Evolutionary conservation across 2,797 vertebrate species (phyloP), one percentile per base, ranked within the genome.

Genomic region (Dallia pectoralis): DNA sequence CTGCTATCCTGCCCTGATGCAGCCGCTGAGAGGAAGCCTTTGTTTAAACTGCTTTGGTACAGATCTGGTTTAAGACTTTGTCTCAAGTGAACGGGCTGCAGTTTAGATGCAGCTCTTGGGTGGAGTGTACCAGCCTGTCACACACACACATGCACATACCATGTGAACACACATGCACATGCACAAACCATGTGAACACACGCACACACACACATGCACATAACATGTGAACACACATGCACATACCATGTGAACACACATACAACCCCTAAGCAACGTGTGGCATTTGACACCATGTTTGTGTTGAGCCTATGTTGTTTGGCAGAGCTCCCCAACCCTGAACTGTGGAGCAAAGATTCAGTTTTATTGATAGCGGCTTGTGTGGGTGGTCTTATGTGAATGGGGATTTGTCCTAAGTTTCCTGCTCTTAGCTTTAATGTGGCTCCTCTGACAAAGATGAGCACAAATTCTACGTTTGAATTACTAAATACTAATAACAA

Each of bases 301-400:
- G 88, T 81, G 75, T 82, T 85, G 73, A 82, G 87, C 87, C 89
- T 90, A 87, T 86, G 89, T 89, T 89, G 89, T 87, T 86, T 82
- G 87, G 82, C 84, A 22, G 79, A 86, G 80, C 72, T 79, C 86
- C 88, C 86, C 80, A 77, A 84, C 84, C 80, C 86, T 56, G 73
- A 87, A 87, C 56, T 78, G 86, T 32, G 79, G 84, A 75, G 88
- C 86, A 89, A 89, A 91, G 87, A 89, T 83, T 82, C 87, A 19
- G 27, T 82, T 85, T 90, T 88, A 85, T 90, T 89, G 88, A 91
- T 89, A 86, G 81, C 80, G 49, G 87, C 84, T 88, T 32, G n/a
- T 33, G 87, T 83, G 53, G 53, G 85, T 87, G 87, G 86, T 89
- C 82, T 88, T 83, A 3, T 88, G 78, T 83, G 77, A 77, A 69